Evolutionary conservation across 2,797 vertebrate genomes (phyloP).

Genomic region (Danio aesculapii): DNA sequence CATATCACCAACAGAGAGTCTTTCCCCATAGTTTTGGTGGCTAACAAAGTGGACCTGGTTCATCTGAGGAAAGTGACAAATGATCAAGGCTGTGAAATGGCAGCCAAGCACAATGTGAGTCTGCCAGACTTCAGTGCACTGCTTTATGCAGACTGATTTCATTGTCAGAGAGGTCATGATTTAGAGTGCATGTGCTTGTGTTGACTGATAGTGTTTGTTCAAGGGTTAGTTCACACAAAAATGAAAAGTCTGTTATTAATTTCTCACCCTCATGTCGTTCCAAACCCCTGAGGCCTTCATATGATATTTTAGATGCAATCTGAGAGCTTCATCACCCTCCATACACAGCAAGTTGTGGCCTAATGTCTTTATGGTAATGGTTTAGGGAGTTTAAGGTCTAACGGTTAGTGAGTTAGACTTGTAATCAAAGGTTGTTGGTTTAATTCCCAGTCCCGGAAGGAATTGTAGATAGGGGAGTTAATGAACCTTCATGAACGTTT

Average conservation of each 20-base stretch:
- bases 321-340: too few species aligned
- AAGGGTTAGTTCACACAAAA: conserved; percentile 25
- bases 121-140: neutral
- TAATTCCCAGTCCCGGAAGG: too few species aligned
- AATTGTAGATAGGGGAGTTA: too few species aligned
- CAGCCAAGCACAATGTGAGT: conserved; percentile 95
- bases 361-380: too few species aligned
- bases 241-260: neutral
- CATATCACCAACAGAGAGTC: conserved; percentile 84
- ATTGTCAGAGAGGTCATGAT: conserved; percentile 3
- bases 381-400: too few species aligned
- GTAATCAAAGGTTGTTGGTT: too few species aligned
- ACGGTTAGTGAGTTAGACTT: too few species aligned
- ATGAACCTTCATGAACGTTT: too few species aligned
- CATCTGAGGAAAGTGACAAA: conserved; percentile 93
- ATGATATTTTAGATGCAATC: too few species aligned
- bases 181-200: conserved; percentile 3
- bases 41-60: conserved; percentile 98
- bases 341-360: too few species aligned
- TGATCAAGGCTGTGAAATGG: conserved; percentile 98
- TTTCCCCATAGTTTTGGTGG: conserved; percentile 98
- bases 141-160: neutral
- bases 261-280: too few species aligned
- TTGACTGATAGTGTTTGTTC: conserved; percentile 51
- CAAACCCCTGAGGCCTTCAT: too few species aligned